phyloP scores from a whole-genome alignment of 2,888 invertebrate species.

The Caenorhabditis wallacei region DNA sequence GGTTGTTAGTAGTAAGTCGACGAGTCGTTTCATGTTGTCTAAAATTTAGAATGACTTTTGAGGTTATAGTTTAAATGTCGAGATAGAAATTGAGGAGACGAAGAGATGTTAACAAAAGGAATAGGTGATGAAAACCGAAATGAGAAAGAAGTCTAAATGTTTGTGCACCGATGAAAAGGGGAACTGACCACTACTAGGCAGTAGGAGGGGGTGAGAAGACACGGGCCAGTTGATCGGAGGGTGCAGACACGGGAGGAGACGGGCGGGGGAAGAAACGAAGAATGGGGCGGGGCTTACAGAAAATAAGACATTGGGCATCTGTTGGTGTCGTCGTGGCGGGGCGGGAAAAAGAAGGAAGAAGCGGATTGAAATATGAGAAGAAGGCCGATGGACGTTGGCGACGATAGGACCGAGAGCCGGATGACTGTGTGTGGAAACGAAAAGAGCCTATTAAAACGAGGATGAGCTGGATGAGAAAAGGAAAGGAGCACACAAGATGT shows the following conservation, averaged over 20 bases:
- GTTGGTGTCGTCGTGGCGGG: conserved; percentile 30
- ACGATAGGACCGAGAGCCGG: conserved; percentile 35
- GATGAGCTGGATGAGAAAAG: conserved; percentile 60
- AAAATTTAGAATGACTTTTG: not conserved
- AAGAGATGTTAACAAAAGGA: conserved; percentile 1
- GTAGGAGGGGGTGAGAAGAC: conserved; percentile 60
- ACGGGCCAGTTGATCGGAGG: conserved; percentile 55
- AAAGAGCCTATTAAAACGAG: conserved; percentile 60
- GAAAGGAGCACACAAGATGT: not conserved
- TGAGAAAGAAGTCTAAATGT: conserved; percentile 56
- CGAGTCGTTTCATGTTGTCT: conserved; percentile 48
- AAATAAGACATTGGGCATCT: conserved; percentile 52
- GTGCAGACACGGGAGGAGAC: conserved; percentile 34
- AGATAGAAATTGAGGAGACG: conserved; percentile 2
- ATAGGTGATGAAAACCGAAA: conserved; percentile 44
- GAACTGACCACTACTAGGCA: conserved; percentile 64
- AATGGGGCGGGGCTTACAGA: conserved; percentile 60
- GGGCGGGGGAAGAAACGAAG: conserved; percentile 19
- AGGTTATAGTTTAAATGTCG: not conserved
- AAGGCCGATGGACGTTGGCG: conserved; percentile 28
- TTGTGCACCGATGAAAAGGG: conserved; percentile 49
- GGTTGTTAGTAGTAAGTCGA: conserved; percentile 5
- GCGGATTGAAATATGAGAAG: conserved; percentile 63
- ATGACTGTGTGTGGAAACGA: conserved; percentile 47
- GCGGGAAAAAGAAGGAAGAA: conserved; percentile 29